These are phyloP conservation scores for Andinoacara biseriatus DNA, from an alignment of 2,113 vertebrate genomes.

Conservation along the genomic window DNA sequence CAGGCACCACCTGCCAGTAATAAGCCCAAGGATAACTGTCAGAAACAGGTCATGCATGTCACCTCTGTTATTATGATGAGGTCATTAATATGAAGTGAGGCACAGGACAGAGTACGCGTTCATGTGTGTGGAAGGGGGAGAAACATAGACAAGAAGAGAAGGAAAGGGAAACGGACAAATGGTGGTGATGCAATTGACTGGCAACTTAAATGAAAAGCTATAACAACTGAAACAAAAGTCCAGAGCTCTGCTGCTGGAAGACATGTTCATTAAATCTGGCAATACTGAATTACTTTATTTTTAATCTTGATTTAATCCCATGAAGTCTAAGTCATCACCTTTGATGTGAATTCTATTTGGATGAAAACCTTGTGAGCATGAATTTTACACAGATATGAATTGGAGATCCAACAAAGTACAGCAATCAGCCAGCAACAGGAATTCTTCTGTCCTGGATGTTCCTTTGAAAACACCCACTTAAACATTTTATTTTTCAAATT, in stretches of 20 bases:
- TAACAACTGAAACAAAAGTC: slow-evolving; percentile 8
- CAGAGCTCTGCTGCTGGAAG: background rate
- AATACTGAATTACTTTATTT: background rate
- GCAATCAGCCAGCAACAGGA: background rate
- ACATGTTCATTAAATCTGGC: background rate
- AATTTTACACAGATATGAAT: background rate
- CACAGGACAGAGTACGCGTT: background rate
- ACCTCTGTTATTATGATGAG: slow-evolving; percentile 41
- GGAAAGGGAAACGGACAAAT: background rate
- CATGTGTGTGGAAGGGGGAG: background rate
- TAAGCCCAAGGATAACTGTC: slow-evolving; percentile 48
- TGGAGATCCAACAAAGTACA: background rate
- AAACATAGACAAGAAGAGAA: background rate
- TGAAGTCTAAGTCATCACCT: background rate
- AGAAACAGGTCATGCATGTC: slow-evolving; percentile 49
- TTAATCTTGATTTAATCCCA: background rate
- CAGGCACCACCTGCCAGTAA: slow-evolving; percentile 41
- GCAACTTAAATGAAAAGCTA: slow-evolving; percentile 36
- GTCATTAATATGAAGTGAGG: slow-evolving; percentile 46
- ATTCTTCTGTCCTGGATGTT: background rate
- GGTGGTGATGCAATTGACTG: slow-evolving; percentile 47
- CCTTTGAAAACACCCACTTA: background rate
- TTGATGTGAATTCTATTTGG: background rate
- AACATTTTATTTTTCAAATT: background rate
- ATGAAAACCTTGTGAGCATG: background rate